phyloP scores from a whole-genome alignment of 2,797 vertebrate species.

The Agapornis canus region DNA sequence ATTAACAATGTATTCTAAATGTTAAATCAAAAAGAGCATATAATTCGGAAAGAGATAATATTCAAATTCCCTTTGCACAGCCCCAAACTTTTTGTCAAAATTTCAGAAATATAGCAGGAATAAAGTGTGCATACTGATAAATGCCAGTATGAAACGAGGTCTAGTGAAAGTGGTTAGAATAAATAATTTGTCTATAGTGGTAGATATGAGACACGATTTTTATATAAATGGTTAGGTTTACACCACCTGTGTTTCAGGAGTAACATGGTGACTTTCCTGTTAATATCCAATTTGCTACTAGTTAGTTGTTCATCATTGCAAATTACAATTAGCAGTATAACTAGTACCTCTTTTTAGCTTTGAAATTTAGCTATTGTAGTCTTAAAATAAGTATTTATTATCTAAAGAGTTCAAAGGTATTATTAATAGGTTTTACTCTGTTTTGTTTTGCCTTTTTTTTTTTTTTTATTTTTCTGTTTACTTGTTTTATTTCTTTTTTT shows the following conservation, averaged over 20 bases:
- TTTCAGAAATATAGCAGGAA: neutral
- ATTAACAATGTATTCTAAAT: neutral
- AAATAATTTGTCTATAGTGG: neutral
- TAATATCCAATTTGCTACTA: neutral
- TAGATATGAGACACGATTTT: neutral
- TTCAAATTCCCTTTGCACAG: neutral
- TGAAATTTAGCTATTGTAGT: constrained; percentile 1
- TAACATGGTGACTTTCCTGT: neutral
- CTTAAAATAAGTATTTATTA: constrained; percentile 10
- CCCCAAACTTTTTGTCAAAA: neutral
- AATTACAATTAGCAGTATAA: neutral
- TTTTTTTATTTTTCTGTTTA: constrained; percentile 79
- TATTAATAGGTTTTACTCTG: constrained; percentile 65
- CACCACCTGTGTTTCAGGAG: neutral
- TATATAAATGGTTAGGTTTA: neutral
- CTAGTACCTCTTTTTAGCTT: neutral
- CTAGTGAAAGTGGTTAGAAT: neutral
- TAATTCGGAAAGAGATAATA: neutral
- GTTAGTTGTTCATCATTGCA: neutral
- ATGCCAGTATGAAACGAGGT: neutral
- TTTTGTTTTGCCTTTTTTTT: constrained; percentile 57
- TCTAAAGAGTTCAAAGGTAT: neutral
- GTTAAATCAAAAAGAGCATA: neutral
- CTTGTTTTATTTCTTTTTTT: constrained; percentile 59
- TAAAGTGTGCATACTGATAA: neutral